Base-by-base conservation (phyloP, 1,140 invertebrate species). In the Drosophila ananassae region DNA sequence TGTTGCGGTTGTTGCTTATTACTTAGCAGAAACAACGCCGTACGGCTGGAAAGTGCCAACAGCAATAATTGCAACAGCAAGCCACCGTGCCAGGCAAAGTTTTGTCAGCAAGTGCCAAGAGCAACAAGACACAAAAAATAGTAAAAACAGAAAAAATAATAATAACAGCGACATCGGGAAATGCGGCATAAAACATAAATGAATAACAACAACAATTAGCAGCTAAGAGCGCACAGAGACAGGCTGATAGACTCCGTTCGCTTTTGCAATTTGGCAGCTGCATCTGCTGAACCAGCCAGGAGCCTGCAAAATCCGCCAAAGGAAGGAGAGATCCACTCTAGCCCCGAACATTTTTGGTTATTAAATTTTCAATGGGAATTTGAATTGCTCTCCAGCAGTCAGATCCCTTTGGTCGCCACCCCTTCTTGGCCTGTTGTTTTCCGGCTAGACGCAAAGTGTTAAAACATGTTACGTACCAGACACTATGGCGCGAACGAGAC, bases 351-450 rank as follows among this genome's bases (percentile, higher is more conserved):
- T 77, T 84, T 84, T 84, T 63, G 81, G 80, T 84, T 84, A 84
- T 85, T 85, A 85, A 85, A 87, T 85, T 85, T 85, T 84, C 80
- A 84, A 84, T 84, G 62, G 78, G 73, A 71, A 85, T 85, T 73
- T 82, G 77, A 80, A 76, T 80, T 77, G 73, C 74, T 76, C 72
- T 57, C 48, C 63, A 63, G 68, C 68, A 62, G 69, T 39, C 72
- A 75, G 72, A 63, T 75, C 53, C 67, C 60, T 22, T 6, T 39
- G 13, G 21, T 32, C 21, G n/a, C 32, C 46, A 24, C 17, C 37
- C 37, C 22, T 21, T 28, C 53, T 17, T 41, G 44, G 32, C 63
- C 63, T 17, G 51, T 51, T 47, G 55, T 57, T 62, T 77, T 72
- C 68, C 53, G 67, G 75, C 67, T 72, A 83, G 75, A 83, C 66